Base-by-base conservation (phyloP, 2,113 vertebrate genomes). In the Pholis gunnellus region DNA sequence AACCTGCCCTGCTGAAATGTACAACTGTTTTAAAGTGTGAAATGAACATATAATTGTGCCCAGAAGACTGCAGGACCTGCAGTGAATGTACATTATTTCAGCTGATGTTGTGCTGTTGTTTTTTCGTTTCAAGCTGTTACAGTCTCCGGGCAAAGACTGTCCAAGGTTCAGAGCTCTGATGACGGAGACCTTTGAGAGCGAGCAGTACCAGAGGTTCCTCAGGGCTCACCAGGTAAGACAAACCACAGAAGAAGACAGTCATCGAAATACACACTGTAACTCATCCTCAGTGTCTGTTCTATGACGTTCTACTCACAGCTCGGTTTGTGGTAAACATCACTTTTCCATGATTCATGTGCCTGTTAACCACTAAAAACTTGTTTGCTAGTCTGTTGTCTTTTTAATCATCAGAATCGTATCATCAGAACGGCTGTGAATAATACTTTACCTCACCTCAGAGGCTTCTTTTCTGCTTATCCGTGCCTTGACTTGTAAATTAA, bases 101-200 rank as follows among this genome's bases (percentile, higher is more conserved):
- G 71, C 65, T 82, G 42, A 77, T 63, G 52, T 38, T 63, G 38
- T 76, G 36, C 46, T 85, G 63, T 79, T 78, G 7, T 86, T 72
- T 56, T 76, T 74, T 84, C 15, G n/a, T n/a, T n/a, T 78, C 50
- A 93, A 97, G 97, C 90, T 97, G 81, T 79, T 97, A 79, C 96
- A 89, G 87, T 94, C 96, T 76, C 94, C 95, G 17, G 93, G 91
- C 48, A 95, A 93, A 87, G 93, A 94, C 76, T 96, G 96, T 82
- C 95, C 95, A 6, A 91, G 89, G 57, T 96, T 95, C 88, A 94
- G 88, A 9, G 86, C 95, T 9, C 89, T 97, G 78, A 95, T 96
- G 91, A 93, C 90, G 2, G 95, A 96, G 75, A 95, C 96, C 20
- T 93, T 93, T 0, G 93, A 95, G 72, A 95, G 94, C 0, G 56